A percentile compares a stretch with the other conserved stretches of the same genome.
phyloP scores from a whole-genome alignment of 2,113 vertebrate genomes.

The Cephalophus harveyi region DNA sequence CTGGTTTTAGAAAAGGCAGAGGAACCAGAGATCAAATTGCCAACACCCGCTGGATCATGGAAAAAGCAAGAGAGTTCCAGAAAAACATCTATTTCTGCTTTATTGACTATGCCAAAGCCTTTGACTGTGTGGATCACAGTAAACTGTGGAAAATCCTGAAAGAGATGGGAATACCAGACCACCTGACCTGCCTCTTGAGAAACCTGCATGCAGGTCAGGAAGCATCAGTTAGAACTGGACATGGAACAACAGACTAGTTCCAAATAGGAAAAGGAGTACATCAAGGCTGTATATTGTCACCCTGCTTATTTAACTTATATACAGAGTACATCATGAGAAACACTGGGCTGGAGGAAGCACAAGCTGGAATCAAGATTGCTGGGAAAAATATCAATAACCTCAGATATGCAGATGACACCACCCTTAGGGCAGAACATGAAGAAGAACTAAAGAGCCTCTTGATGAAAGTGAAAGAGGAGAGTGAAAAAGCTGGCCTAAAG shows the following conservation, averaged over 20 bases:
- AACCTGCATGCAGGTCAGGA: neutral
- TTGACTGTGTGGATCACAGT: neutral
- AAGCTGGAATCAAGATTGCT: neutral
- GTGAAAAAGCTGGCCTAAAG: neutral
- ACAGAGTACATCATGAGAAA: neutral
- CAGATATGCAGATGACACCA: neutral
- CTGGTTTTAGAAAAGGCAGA: neutral
- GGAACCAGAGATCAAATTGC: neutral
- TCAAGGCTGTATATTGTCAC: neutral
- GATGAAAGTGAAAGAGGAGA: neutral
- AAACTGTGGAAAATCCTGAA: neutral
- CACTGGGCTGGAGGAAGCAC: neutral
- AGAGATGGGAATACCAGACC: neutral
- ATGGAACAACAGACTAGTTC: neutral
- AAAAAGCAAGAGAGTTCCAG: neutral
- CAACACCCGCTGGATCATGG: rapidly evolving
- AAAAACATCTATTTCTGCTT: neutral
- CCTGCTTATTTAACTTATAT: neutral
- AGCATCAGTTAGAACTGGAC: neutral
- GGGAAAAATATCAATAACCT: neutral
- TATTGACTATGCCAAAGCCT: neutral
- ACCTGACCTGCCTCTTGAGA: neutral
- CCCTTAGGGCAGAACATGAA: neutral
- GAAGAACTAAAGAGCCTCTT: neutral
- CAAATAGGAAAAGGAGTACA: rapidly evolving